Conservation (phyloP, 2,888 invertebrate species). For the Cerceris ruficornis region DNA sequence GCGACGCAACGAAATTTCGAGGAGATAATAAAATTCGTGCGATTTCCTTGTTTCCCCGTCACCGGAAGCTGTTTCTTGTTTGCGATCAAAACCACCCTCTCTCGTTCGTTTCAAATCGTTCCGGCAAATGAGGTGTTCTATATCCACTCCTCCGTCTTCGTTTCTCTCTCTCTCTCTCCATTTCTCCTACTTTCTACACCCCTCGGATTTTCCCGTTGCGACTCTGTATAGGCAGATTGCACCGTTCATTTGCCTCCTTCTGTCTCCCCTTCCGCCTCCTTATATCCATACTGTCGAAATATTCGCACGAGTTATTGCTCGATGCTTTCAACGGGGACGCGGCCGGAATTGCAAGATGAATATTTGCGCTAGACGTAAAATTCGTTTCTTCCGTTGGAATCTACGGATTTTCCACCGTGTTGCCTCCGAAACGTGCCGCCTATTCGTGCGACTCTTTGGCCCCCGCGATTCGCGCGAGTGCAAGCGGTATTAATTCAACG, state of each 20-base stretch:
- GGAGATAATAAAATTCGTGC: conserved; percentile 21
- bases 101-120: conserved; percentile 41
- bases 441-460: no score
- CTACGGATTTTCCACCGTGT: conserved; percentile 14
- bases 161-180: conserved; percentile 30
- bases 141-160: conserved; percentile 28
- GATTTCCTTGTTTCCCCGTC: conserved; percentile 33
- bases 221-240: conserved; percentile 51
- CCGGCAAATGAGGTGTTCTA: conserved; percentile 51
- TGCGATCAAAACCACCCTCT: conserved; percentile 48
- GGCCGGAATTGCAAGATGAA: conserved; percentile 53
- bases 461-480: no score
- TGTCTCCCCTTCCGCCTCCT: conserved; percentile 46
- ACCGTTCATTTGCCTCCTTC: conserved; percentile 58
- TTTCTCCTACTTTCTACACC: conserved; percentile 21
- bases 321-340: conserved; percentile 22
- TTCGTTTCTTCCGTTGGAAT: conserved; percentile 45
- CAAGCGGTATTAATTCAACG: no score
- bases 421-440: conserved; percentile 5
- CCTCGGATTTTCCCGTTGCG: conserved; percentile 52
- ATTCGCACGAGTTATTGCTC: conserved; percentile 42
- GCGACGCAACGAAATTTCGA: conserved; percentile 8
- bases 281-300: conserved; percentile 36
- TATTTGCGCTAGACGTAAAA: conserved; percentile 47
- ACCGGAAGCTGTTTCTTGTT: conserved; percentile 43